These are phyloP conservation scores for Augochlora pura DNA, from an alignment of 1,140 invertebrate species.

Conservation along the genomic window DNA sequence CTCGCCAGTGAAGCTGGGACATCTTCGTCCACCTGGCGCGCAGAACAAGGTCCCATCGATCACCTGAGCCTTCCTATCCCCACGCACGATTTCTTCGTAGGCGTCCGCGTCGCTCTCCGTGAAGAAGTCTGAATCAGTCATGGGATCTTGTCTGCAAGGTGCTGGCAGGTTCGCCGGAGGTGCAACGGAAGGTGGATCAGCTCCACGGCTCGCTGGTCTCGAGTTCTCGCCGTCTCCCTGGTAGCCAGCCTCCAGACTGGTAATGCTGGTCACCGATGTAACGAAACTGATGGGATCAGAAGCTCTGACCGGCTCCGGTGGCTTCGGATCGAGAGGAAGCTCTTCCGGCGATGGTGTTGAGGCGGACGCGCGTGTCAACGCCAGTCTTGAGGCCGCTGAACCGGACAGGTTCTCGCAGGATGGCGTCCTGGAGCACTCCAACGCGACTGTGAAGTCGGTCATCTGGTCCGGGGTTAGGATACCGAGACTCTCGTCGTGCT, in stretches of 20 bases:
- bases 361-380: constrained; percentile 61
- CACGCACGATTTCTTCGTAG: constrained; percentile 86
- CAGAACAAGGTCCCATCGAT: constrained; percentile 92
- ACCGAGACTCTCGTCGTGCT: constrained; percentile 89
- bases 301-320: constrained; percentile 51
- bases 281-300: constrained; percentile 85
- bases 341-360: constrained; percentile 85
- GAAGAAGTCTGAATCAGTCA: constrained; percentile 94
- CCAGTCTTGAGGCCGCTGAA: constrained; percentile 59
- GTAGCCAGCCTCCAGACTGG: constrained; percentile 91
- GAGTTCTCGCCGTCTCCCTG: constrained; percentile 93
- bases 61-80: constrained; percentile 85
- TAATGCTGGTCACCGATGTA: constrained; percentile 91
- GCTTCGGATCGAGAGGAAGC: constrained; percentile 86
- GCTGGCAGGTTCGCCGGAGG: constrained; percentile 75
- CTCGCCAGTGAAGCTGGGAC: constrained; percentile 80
- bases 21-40: constrained; percentile 76
- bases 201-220: constrained; percentile 87
- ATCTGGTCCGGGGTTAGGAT: constrained; percentile 93
- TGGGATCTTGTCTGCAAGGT: constrained; percentile 85
- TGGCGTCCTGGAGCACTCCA: constrained; percentile 82
- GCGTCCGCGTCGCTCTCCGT: constrained; percentile 92
- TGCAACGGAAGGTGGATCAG: constrained; percentile 83
- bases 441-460: constrained; percentile 85
- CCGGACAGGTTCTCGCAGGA: constrained; percentile 78